Conservation (phyloP, 2,888 invertebrate species). For the Chaitophorus viminalis region DNA sequence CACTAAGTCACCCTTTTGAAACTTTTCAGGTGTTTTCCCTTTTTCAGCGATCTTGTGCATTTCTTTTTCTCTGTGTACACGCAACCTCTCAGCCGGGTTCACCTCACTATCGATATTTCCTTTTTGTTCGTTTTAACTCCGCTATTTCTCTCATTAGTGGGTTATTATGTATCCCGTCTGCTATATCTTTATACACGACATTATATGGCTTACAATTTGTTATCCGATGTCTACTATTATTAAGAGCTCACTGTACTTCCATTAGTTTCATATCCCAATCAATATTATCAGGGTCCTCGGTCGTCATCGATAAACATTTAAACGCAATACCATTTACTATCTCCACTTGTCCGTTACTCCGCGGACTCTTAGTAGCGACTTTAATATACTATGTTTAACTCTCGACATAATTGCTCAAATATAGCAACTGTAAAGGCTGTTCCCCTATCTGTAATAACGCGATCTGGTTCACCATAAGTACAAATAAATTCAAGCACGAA, state of each 20-base stretch:
- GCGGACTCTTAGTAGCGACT: slow-evolving; percentile 44
- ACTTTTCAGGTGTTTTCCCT: not conserved
- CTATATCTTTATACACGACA: not conserved
- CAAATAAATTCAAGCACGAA: slow-evolving; percentile 32
- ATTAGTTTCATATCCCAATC: slow-evolving; percentile 31
- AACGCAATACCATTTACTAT: slow-evolving; percentile 18
- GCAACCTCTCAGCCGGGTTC: not conserved
- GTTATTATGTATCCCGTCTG: not conserved
- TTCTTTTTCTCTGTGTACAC: not conserved
- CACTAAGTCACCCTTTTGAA: not conserved
- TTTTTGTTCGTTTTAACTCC: not conserved
- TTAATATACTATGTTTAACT: slow-evolving; percentile 29
- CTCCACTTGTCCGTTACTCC: slow-evolving; percentile 52
- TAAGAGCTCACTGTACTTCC: slow-evolving; percentile 38
- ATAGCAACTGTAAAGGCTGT: slow-evolving; percentile 44
- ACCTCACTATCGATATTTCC: not conserved
- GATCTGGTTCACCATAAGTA: slow-evolving; percentile 29
- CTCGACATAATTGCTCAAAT: slow-evolving; percentile 53
- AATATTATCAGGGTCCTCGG: not conserved
- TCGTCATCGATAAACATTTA: slow-evolving; percentile 9
- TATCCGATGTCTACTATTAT: slow-evolving; percentile 13
- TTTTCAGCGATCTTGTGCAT: not conserved
- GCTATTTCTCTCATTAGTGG: not conserved
- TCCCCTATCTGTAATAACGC: slow-evolving; percentile 46
- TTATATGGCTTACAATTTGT: slow-evolving; percentile 5